Base-by-base conservation (phyloP, 2,888 invertebrate genomes). In the Blomia tropicalis region DNA sequence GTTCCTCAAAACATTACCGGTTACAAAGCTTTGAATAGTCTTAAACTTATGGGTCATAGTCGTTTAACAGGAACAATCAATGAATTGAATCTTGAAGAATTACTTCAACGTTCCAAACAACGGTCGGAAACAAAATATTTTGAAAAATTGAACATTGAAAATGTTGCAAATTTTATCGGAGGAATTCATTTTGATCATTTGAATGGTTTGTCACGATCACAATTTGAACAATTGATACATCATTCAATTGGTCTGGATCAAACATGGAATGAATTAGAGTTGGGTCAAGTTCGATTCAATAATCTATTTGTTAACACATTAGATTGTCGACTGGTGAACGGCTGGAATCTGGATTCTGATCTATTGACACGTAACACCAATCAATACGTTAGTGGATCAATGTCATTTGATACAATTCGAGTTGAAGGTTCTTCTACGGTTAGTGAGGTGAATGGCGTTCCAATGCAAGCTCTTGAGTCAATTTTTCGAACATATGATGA, bases 1-100 rank as follows among this genome's bases (percentile, higher is more conserved):
- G n/a, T 32, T 1, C 25, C 25, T n/a, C 56, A 56, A 25, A 56
- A 56, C 23, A 36, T 56, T n/a, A 56, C 56, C 29, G 56, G 56
- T 25, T 29, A 22, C 14, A 56, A 56, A 36, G 23, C 29, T 23
- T 30, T 56, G n/a, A 11, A n/a, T 23, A 31, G 29, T 25, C 23
- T 56, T 14, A 14, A 23, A 11, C 17, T 36, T 36, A 22, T 14
- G 11, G 29, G 29, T 23, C 25, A 56, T 25, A 56, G 29, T 23
- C 19, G 11, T 23, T 29, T 56, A 19, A 14, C 14, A 2, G 56
- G 56, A 19, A 14, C 29, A 25, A 2, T 56, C 25, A 56, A 56
- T 36, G 31, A 30, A 19, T 19, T 56, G 22, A 56, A 25, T 56
- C 14, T 56, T n/a, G 19, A 25, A 3, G 56, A 56, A 5, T 19